A percentile compares a stretch with the other conserved stretches of the same genome.
phyloP scores from a whole-genome alignment of 2,113 vertebrate species.

The Spheniscus mendiculus region DNA sequence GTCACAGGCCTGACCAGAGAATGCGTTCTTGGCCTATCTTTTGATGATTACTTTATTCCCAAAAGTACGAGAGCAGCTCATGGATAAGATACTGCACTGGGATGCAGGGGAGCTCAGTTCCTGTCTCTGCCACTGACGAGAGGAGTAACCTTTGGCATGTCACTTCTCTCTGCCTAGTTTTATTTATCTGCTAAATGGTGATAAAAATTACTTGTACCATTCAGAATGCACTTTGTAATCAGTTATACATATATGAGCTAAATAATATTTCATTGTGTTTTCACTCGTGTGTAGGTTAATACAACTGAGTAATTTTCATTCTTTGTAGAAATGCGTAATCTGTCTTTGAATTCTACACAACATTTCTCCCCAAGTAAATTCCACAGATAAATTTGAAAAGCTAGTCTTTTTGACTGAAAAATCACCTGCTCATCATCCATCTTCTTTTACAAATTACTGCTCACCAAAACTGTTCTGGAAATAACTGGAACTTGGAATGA shows the following conservation, averaged over 20 bases:
- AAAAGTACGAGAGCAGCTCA: neutral
- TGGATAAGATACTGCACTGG: neutral
- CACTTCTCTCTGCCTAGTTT: neutral
- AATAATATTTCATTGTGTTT: neutral
- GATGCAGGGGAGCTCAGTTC: neutral
- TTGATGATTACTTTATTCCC: neutral
- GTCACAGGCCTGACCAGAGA: too few species aligned
- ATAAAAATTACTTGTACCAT: neutral
- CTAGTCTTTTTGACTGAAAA: neutral
- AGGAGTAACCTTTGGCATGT: neutral
- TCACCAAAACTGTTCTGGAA: slow-evolving; percentile 9
- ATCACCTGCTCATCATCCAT: neutral
- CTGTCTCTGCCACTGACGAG: neutral
- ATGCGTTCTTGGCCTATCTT: neutral
- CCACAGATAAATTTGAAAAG: neutral
- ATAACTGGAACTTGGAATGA: slow-evolving; percentile 40
- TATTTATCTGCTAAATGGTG: neutral
- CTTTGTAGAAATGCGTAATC: neutral
- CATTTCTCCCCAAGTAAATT: neutral
- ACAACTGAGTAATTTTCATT: neutral
- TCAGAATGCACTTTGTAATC: neutral
- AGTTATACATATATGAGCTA: neutral
- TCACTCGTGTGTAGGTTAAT: neutral
- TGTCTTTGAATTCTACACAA: neutral
- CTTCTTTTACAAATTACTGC: slow-evolving; percentile 22